Conservation (phyloP, 2,113 vertebrate species). For the Dromiciops gliroides region DNA sequence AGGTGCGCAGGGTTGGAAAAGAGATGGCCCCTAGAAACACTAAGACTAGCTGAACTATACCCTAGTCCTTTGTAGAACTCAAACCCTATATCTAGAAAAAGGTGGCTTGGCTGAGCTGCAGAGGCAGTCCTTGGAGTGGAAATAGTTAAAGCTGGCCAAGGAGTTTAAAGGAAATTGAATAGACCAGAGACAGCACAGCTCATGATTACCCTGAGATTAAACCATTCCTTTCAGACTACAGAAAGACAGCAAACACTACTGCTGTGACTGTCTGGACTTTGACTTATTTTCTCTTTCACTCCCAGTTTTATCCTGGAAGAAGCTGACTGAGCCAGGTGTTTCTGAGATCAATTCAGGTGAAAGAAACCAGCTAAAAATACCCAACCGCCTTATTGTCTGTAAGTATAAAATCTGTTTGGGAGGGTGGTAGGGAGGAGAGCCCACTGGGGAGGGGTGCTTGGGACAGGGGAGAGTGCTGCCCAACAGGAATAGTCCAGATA, state of each 20-base stretch:
- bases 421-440: neutral
- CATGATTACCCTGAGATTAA: slow-evolving; percentile 32
- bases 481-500: slow-evolving; percentile 15
- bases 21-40: slow-evolving; percentile 4
- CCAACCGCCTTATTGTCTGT: slow-evolving; percentile 26
- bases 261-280: slow-evolving; percentile 52
- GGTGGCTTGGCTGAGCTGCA: neutral
- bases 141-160: slow-evolving; percentile 65
- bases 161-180: slow-evolving; percentile 74
- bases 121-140: slow-evolving; percentile 61
- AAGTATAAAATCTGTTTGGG: slow-evolving; percentile 42
- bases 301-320: slow-evolving; percentile 52
- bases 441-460: neutral
- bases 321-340: slow-evolving; percentile 41
- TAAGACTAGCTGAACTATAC: too few relatives aligned
- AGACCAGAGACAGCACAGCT: slow-evolving; percentile 63
- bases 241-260: slow-evolving; percentile 56
- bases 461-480: neutral
- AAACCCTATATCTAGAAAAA: slow-evolving; percentile 52
- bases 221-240: slow-evolving; percentile 23
- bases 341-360: slow-evolving; percentile 21
- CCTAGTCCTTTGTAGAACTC: slow-evolving; percentile 41
- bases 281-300: slow-evolving; percentile 55
- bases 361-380: slow-evolving; percentile 37
- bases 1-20: slow-evolving; percentile 17